Evolutionary conservation across 92 coral and sea anemone genomes (phyloP).

Genomic region (Phymanthus crucifer): DNA sequence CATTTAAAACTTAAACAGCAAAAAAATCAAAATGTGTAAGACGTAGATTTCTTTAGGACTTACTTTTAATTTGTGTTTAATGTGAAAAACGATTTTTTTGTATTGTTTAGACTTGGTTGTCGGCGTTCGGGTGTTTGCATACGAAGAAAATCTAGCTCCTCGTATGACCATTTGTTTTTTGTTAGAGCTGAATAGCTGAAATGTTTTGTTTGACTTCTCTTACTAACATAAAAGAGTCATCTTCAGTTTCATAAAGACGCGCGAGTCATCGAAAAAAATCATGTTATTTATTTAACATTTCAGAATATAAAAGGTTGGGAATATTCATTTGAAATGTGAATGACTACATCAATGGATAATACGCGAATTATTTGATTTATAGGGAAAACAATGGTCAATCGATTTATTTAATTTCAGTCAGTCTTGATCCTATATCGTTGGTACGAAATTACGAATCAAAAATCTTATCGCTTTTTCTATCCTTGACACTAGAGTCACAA

Average conservation of each 20-base stretch:
- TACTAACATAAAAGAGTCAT: conserved; percentile 12
- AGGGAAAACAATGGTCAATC: conserved; percentile 51
- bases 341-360: conserved; percentile 40
- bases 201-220: conserved; percentile 29
- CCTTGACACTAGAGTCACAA: neutral
- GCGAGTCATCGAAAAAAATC: conserved; percentile 7
- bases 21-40: conserved; percentile 42
- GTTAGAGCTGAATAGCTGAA: conserved; percentile 28
- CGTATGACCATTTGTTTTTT: conserved; percentile 33
- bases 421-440: conserved; percentile 21
- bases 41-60: conserved; percentile 63
- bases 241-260: conserved; percentile 26
- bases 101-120: conserved; percentile 43
- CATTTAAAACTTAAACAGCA: conserved; percentile 35
- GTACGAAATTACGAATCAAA: conserved; percentile 10
- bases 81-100: conserved; percentile 11
- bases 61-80: conserved; percentile 59
- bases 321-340: conserved; percentile 30
- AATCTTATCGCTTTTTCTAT: neutral
- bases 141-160: conserved; percentile 26
- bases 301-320: conserved; percentile 21
- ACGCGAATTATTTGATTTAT: conserved; percentile 51
- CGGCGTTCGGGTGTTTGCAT: conserved; percentile 30
- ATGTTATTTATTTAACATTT: conserved; percentile 34
- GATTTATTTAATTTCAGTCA: conserved; percentile 53